These are phyloP conservation scores for Stigmatopora argus DNA, from an alignment of 2,113 vertebrate genomes.

Conservation along the genomic window DNA sequence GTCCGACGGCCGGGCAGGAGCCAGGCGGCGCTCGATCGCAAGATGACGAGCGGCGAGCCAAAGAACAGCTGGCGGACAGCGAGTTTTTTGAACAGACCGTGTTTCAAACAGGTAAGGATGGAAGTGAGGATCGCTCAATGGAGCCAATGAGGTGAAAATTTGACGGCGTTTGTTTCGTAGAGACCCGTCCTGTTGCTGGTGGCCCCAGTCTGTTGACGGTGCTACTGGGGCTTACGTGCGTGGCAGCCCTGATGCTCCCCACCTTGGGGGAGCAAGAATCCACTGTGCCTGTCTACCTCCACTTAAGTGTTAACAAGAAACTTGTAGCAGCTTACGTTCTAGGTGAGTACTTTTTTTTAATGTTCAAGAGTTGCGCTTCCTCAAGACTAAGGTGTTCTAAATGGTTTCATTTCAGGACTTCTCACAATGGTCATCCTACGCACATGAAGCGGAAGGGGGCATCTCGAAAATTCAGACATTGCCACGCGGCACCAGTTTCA, in stretches of 20 bases:
- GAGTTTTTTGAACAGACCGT: conserved; percentile 90
- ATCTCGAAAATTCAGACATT: neutral
- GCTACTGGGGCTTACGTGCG: conserved; percentile 90
- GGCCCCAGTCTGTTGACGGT: conserved; percentile 93
- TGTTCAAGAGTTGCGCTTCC: neutral
- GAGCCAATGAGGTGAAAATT: conserved; percentile 23
- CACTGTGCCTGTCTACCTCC: conserved; percentile 99
- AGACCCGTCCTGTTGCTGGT: conserved; percentile 80
- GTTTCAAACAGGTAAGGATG: conserved; percentile 80
- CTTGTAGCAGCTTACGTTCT: conserved; percentile 99
- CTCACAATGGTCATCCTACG: conserved; percentile 96
- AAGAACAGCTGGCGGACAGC: conserved; percentile 85
- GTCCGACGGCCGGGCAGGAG: conserved; percentile 87
- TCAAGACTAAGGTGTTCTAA: neutral
- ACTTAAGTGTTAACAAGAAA: conserved; percentile 99
- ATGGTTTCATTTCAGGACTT: conserved; percentile 77
- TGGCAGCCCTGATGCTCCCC: conserved; percentile 93
- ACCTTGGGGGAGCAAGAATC: conserved; percentile 94
- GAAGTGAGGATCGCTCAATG: conserved; percentile 35
- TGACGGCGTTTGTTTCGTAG: conserved; percentile 53
- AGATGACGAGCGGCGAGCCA: conserved; percentile 87
- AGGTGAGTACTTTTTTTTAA: conserved; percentile 74
- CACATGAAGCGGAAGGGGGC: conserved; percentile 52
- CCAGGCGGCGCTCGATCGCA: conserved; percentile 80
- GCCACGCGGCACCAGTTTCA: neutral